Evolutionary conservation across 2,113 vertebrate species (phyloP).

Genomic region (Chiloscyllium plagiosum): DNA sequence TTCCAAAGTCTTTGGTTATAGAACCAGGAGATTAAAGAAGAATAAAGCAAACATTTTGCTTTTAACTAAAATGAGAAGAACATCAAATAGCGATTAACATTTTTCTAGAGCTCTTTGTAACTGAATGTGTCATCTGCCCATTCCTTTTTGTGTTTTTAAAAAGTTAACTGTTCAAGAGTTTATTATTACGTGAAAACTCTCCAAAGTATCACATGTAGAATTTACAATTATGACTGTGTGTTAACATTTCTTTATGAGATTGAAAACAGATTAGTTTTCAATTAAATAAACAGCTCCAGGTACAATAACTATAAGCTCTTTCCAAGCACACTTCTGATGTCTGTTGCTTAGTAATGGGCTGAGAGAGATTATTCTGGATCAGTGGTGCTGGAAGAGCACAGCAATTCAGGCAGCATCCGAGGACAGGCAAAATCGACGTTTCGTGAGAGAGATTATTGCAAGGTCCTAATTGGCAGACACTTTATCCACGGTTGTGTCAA

Average conservation of each 20-base stretch:
- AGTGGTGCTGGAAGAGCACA: too few species aligned
- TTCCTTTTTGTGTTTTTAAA: neutral
- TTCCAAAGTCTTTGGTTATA: neutral
- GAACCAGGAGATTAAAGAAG: neutral
- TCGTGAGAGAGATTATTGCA: neutral
- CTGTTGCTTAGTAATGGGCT: neutral
- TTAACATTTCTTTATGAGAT: neutral
- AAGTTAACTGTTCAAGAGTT: neutral
- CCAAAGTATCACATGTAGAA: neutral
- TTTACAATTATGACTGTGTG: neutral
- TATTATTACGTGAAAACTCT: neutral
- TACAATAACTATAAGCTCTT: neutral
- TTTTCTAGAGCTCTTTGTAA: neutral
- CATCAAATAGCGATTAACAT: neutral
- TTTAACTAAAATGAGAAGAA: constrained; percentile 8
- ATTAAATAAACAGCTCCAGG: neutral
- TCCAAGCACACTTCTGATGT: neutral
- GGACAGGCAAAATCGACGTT: too few species aligned
- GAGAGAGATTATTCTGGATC: neutral
- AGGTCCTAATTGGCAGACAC: neutral
- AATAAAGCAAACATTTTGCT: constrained; percentile 21
- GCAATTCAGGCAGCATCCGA: too few species aligned
- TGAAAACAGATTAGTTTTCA: neutral
- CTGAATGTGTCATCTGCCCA: neutral
- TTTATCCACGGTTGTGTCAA: neutral